Base-by-base conservation (phyloP, 2,797 vertebrate species). In the Meda fulgida region DNA sequence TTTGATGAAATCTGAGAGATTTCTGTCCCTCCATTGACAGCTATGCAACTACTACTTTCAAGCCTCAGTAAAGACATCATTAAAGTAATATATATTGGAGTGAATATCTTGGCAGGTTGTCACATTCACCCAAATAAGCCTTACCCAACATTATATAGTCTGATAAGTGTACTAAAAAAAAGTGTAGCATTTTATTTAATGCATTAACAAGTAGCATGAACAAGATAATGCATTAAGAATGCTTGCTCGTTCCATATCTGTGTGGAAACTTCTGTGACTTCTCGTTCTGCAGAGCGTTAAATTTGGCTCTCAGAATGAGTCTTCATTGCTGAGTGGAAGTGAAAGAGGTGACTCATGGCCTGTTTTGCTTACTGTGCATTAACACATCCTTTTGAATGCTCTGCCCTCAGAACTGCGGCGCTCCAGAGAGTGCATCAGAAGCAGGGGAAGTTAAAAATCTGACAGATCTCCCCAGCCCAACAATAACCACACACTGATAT, bases 311-410 rank as follows among this genome's bases (percentile, higher is more conserved):
- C 81, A 87, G 85, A 88, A 79, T 80, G 31, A 31, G 71, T 76
- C 40, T 84, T 19, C 18, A 21, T 83, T 34, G 63, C 65, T 81
- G 67, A 87, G 83, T 86, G 89, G 89, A 91, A 89, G 87, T 91
- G 88, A 89, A 87, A 91, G 84, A 86, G 70, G 60, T 87, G 84
- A 89, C 60, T 89, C 87, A 89, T 63, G 58, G 38, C 26, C 16
- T 4, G 43, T 66, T 88, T 77, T 87, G 87, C 87, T 90, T 86
- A 81, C 84, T 77, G 53, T 86, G 89, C 88, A 89, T 83, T 88
- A 85, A 91, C 71, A 48, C 72, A 34, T 85, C 78, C 43, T 31
- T 66, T 60, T 82, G 34, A 19, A 43, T 21, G 43, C 78, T 87
- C 46, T 87, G 60, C 77, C 75, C 65, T 76, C 70, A 90, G 86